Evolutionary conservation across 2,888 invertebrate genomes (phyloP).

Genomic region (Ochropacha duplaris): DNA sequence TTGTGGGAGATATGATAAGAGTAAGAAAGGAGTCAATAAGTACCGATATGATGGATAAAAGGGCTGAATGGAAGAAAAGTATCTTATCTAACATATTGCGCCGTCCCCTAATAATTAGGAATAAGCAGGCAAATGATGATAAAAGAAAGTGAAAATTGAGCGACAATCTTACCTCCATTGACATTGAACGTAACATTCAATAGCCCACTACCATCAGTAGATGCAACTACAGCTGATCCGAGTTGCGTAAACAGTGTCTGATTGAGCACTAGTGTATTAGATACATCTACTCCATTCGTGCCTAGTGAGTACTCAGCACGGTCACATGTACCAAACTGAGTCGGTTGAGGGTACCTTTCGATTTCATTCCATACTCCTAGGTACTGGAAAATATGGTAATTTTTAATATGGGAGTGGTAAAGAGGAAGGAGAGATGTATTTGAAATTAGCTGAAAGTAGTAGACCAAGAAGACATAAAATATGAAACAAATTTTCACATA

Average conservation of each 20-base stretch:
- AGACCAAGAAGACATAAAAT: neutral
- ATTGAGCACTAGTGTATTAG: slow-evolving; percentile 57
- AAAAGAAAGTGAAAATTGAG: neutral
- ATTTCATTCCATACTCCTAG: slow-evolving; percentile 84
- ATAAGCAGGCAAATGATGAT: neutral
- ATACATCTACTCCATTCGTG: slow-evolving; percentile 33
- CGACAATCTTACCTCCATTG: slow-evolving; percentile 62
- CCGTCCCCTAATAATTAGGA: too few relatives aligned
- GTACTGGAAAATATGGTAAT: slow-evolving; percentile 42
- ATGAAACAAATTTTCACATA: too few relatives aligned
- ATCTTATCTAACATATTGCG: too few relatives aligned
- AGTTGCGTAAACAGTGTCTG: slow-evolving; percentile 70
- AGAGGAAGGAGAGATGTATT: neutral
- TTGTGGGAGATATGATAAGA: too few relatives aligned
- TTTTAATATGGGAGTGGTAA: neutral
- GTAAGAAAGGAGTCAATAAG: too few relatives aligned
- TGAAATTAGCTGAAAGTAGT: neutral
- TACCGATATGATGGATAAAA: too few relatives aligned
- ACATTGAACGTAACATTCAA: slow-evolving; percentile 80
- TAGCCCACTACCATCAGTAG: slow-evolving; percentile 74
- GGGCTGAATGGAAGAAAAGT: too few relatives aligned
- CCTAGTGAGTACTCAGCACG: slow-evolving; percentile 77
- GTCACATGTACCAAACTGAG: slow-evolving; percentile 84
- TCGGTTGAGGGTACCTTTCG: slow-evolving; percentile 83
- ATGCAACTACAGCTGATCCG: slow-evolving; percentile 72